Percentiles rank a stretch among this genome's conserved stretches.
phyloP scores from a whole-genome alignment of 2,797 vertebrate species.

The Cuculus canorus region DNA sequence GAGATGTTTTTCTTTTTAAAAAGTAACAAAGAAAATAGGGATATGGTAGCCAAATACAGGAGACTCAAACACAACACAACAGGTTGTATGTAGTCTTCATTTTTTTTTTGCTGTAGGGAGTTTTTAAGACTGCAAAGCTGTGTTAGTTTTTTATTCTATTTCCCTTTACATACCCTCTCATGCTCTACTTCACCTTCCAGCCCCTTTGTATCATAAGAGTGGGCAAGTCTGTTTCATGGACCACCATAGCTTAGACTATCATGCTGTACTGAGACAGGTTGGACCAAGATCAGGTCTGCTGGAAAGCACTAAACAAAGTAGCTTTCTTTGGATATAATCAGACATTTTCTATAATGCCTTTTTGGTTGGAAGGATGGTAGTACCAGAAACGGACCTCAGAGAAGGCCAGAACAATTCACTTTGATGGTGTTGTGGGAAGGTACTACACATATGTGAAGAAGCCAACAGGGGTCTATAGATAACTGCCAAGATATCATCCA shows the following conservation, averaged over 20 bases:
- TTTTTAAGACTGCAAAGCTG: not conserved
- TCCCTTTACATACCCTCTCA: not conserved
- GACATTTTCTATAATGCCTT: not conserved
- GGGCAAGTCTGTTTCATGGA: not conserved
- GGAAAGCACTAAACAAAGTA: not conserved
- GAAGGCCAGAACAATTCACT: not conserved
- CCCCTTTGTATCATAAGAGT: not conserved
- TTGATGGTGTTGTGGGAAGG: not conserved
- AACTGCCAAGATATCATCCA: not conserved
- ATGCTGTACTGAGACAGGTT: not conserved
- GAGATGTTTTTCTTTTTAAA: not conserved
- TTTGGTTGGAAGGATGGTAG: not conserved
- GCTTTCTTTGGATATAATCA: not conserved
- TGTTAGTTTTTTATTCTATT: not conserved
- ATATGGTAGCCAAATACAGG: not conserved
- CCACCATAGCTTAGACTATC: fast-evolving
- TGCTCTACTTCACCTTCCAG: not conserved
- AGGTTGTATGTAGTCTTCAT: not conserved
- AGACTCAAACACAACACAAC: not conserved
- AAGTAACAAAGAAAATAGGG: not conserved
- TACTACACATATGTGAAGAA: not conserved
- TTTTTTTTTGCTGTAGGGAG: not conserved
- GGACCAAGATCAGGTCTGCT: not conserved
- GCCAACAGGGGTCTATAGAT: not conserved
- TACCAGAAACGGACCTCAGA: not conserved